These are phyloP conservation scores for Chorisops tibialis DNA, from an alignment of 2,888 invertebrate genomes.

Conservation along the genomic window DNA sequence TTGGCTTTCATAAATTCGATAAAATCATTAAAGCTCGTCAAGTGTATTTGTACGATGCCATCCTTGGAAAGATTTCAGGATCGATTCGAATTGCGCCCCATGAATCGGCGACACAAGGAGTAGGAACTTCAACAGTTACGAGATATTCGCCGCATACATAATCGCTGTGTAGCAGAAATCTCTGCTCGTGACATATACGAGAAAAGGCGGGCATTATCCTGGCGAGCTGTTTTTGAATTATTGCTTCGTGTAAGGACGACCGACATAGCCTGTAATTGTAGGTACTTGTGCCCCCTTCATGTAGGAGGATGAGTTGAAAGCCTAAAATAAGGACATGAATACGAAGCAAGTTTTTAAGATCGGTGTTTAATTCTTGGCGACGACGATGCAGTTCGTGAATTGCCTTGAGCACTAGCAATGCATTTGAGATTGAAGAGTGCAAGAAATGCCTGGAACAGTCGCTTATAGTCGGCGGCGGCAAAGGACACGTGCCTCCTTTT, in stretches of 20 bases:
- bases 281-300: slow-evolving; percentile 2
- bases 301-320: neutral
- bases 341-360: neutral
- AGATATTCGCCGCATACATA: slow-evolving; percentile 2
- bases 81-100: too few relatives aligned
- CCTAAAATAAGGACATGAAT: neutral
- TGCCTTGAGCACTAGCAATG: neutral
- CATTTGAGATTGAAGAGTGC: neutral
- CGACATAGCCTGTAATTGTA: slow-evolving; percentile 5
- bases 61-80: too few relatives aligned
- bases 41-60: too few relatives aligned
- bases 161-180: slow-evolving; percentile 25
- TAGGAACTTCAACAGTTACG: too few relatives aligned
- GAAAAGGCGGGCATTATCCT: slow-evolving; percentile 45
- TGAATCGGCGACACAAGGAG: too few relatives aligned
- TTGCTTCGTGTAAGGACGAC: slow-evolving; percentile 36
- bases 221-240: slow-evolving; percentile 48
- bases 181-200: slow-evolving; percentile 45
- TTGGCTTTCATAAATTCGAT: too few relatives aligned
- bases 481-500: slow-evolving; percentile 32
- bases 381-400: neutral
- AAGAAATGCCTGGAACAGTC: neutral
- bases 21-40: too few relatives aligned
- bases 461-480: slow-evolving; percentile 32
- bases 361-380: too few relatives aligned